Evolutionary conservation across 2,113 vertebrate genomes (phyloP).

Genomic region (Erinaceus europaeus): DNA sequence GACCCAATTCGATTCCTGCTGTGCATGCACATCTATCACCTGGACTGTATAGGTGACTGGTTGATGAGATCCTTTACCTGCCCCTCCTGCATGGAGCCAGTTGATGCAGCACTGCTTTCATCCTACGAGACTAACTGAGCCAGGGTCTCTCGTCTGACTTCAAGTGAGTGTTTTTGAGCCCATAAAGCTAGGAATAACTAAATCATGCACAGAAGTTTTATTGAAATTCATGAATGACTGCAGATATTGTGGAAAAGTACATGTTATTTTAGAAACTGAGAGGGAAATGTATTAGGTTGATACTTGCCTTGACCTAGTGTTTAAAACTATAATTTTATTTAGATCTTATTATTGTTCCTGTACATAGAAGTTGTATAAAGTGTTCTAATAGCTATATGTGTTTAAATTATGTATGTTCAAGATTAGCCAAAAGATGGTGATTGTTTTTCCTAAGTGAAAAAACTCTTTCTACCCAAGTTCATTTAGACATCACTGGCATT

Average conservation of each 20-base stretch:
- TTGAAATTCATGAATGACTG: conserved; percentile 83
- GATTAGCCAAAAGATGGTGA: conserved; percentile 80
- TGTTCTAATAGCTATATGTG: conserved; percentile 81
- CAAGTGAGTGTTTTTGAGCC: conserved; percentile 84
- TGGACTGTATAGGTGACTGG: conserved; percentile 99
- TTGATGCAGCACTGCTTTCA: conserved; percentile 94
- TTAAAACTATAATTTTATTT: conserved; percentile 80
- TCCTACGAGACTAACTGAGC: conserved; percentile 97
- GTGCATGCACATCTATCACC: conserved; percentile 99
- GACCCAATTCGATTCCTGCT: conserved; percentile 98
- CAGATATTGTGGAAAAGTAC: conserved; percentile 80
- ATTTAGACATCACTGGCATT: conserved; percentile 84
- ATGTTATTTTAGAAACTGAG: conserved; percentile 84
- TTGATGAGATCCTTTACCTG: conserved; percentile 99
- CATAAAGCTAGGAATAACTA: conserved; percentile 87
- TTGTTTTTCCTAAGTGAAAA: conserved; percentile 82
- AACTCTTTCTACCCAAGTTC: conserved; percentile 76
- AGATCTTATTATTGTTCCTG: conserved; percentile 82
- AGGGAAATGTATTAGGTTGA: conserved; percentile 81
- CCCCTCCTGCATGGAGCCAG: conserved; percentile 99
- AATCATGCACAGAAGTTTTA: conserved; percentile 86
- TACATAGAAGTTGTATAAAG: conserved; percentile 84
- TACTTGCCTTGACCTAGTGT: conserved; percentile 85
- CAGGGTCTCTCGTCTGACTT: conserved; percentile 80
- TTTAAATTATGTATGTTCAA: conserved; percentile 81